These are phyloP conservation scores for Macroramphosus scolopax DNA, from an alignment of 2,797 vertebrate genomes.

Conservation along the genomic window DNA sequence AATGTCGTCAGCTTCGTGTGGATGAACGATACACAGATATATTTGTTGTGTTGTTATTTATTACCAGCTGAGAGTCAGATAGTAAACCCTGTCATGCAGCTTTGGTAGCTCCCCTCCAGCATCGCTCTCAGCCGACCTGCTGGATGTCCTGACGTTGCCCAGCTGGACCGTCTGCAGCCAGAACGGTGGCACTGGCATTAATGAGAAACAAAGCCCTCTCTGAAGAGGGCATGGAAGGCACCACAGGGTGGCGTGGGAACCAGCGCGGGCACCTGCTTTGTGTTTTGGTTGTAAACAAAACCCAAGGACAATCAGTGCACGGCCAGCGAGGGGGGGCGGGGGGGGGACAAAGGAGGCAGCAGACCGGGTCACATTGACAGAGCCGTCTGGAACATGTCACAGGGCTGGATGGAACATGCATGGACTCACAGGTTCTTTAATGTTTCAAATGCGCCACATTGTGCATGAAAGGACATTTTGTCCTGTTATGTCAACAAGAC, in stretches of 20 bases:
- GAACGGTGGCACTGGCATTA: conserved; percentile 25
- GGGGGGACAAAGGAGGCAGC: conserved; percentile 27
- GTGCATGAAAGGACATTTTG: conserved; percentile 8
- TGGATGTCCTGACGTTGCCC: neutral
- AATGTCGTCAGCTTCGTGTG: no score
- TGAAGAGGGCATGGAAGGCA: conserved; percentile 34
- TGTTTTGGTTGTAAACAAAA: conserved; percentile 63
- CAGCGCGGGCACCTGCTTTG: conserved; percentile 40
- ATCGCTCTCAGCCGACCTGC: no score
- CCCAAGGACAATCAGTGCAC: conserved; percentile 30
- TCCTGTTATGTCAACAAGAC: conserved; percentile 31
- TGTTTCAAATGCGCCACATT: conserved; percentile 1
- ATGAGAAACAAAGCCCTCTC: conserved; percentile 23
- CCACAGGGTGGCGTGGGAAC: conserved; percentile 47
- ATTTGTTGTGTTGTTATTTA: no score
- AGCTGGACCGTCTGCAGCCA: conserved; percentile 13
- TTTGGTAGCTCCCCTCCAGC: no score
- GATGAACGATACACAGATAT: no score
- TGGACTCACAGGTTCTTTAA: neutral
- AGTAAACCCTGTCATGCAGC: no score
- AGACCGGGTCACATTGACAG: conserved; percentile 7
- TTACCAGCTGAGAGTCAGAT: no score
- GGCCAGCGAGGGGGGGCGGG: conserved; percentile 31
- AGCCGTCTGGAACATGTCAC: neutral
- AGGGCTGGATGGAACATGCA: conserved; percentile 1